Percentiles rank a stretch among this genome's conserved stretches.
phyloP scores from a whole-genome alignment of 2,797 vertebrate species.

The Nothura maculosa region DNA sequence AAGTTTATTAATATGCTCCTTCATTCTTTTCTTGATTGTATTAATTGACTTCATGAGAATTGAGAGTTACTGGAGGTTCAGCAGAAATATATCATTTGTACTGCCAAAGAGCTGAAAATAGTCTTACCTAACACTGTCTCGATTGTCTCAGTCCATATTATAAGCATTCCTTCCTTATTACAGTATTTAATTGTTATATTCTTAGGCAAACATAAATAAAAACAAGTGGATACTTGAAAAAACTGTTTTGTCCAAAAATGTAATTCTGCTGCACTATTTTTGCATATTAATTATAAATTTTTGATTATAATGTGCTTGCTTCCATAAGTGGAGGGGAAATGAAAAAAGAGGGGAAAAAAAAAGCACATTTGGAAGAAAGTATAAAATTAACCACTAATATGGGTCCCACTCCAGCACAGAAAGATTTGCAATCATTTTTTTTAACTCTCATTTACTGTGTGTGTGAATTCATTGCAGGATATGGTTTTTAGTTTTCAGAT shows the following conservation, averaged over 20 bases:
- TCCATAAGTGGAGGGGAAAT: neutral
- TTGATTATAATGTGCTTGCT: neutral
- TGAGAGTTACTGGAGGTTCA: neutral
- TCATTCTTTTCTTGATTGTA: neutral
- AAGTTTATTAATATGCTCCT: neutral
- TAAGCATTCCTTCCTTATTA: neutral
- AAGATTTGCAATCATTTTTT: neutral
- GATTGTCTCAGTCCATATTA: neutral
- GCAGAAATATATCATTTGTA: neutral
- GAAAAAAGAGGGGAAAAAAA: too few species aligned
- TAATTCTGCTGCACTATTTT: neutral
- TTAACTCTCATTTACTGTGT: neutral
- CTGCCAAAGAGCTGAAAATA: neutral
- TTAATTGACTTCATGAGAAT: neutral
- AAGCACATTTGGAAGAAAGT: neutral
- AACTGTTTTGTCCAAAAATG: neutral
- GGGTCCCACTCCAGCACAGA: neutral
- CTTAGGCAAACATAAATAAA: neutral
- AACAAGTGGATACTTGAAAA: neutral
- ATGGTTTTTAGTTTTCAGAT: neutral
- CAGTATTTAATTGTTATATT: neutral
- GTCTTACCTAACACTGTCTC: neutral
- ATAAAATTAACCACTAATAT: neutral
- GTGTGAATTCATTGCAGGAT: neutral
- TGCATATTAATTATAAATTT: neutral